Evolutionary conservation across 2,113 vertebrate genomes (phyloP).

Genomic region (Arothron firmamentum): DNA sequence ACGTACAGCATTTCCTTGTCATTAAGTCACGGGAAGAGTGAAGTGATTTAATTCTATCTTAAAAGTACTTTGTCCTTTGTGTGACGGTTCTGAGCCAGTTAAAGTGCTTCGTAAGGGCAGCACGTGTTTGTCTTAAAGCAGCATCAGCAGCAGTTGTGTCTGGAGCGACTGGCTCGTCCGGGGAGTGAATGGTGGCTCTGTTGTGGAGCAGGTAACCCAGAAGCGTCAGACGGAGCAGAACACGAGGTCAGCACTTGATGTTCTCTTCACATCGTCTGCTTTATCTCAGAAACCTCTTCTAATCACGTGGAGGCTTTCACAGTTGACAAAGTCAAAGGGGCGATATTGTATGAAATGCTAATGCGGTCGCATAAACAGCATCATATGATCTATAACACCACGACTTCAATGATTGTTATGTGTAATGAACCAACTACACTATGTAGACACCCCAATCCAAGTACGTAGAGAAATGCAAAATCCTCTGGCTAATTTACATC

Average conservation of each 20-base stretch:
- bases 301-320: conserved; percentile 13
- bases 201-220: conserved; percentile 35
- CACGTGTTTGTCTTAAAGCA: conserved; percentile 33
- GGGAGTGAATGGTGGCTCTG: conserved; percentile 56
- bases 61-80: not conserved
- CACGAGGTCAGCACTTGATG: conserved; percentile 52
- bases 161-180: not conserved
- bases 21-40: too few species aligned
- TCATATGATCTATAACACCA: not conserved
- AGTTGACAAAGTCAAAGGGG: not conserved
- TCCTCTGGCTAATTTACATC: too few species aligned
- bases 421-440: too few species aligned
- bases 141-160: conserved; percentile 8
- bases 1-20: too few species aligned
- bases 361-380: too few species aligned
- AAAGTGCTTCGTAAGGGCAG: conserved; percentile 19
- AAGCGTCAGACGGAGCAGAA: conserved; percentile 43
- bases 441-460: too few species aligned
- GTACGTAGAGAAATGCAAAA: too few species aligned
- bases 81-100: conserved; percentile 18
- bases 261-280: conserved; percentile 38
- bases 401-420: too few species aligned
- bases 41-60: not conserved
- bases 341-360: not conserved
- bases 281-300: conserved; percentile 17